These are phyloP conservation scores for Ochropleura leucogaster DNA, from an alignment of 2,888 invertebrate species.

Conservation along the genomic window DNA sequence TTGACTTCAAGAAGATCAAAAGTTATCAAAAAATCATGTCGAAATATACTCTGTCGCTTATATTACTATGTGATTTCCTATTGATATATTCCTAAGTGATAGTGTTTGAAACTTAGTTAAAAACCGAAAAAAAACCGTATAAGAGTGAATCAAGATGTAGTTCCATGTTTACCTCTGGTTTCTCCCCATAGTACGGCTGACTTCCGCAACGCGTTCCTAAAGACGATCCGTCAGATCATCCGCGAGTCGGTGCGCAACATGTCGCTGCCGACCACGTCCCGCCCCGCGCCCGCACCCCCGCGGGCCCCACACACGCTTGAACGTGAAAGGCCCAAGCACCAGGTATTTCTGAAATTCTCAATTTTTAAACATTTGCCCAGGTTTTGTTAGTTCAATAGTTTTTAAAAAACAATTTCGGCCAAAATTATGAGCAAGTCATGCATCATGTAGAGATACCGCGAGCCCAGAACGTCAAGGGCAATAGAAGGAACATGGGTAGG, in stretches of 20 bases:
- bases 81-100: too few species aligned
- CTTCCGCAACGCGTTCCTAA: slow-evolving; percentile 98
- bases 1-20: neutral
- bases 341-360: slow-evolving; percentile 77
- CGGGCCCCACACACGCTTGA: slow-evolving; percentile 85
- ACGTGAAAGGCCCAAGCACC: slow-evolving; percentile 91
- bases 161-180: neutral
- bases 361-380: neutral
- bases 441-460: too few species aligned
- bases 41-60: too few species aligned
- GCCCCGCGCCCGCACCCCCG: slow-evolving; percentile 91
- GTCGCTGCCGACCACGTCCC: slow-evolving; percentile 95
- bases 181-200: slow-evolving; percentile 94
- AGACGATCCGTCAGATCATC: slow-evolving; percentile 99
- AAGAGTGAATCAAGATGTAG: too few species aligned
- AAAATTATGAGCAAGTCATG: neutral
- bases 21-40: neutral
- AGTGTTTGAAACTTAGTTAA: too few species aligned
- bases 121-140: too few species aligned
- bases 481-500: too few species aligned
- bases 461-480: too few species aligned
- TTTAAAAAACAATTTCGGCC: neutral
- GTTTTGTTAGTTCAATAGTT: neutral
- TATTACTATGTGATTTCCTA: too few species aligned
- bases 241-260: slow-evolving; percentile 99